These are phyloP conservation scores for Marasmarcha lunaedactyla DNA, from an alignment of 2,888 invertebrate genomes.

Conservation along the genomic window DNA sequence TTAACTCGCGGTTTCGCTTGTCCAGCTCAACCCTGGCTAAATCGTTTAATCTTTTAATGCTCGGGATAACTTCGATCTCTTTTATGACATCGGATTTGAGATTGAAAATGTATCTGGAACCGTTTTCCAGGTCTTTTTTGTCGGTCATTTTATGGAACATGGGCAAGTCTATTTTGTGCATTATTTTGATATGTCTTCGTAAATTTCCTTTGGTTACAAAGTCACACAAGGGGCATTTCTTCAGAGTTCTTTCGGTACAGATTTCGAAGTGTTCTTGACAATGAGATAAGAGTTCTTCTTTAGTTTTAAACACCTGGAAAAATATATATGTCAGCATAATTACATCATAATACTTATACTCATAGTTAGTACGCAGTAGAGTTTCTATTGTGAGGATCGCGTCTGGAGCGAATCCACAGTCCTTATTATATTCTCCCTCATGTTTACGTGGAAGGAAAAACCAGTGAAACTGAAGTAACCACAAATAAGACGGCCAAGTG, in stretches of 20 bases:
- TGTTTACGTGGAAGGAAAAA: neutral
- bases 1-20: conserved; percentile 24
- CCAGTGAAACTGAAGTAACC: too few species aligned
- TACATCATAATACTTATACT: neutral
- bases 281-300: conserved; percentile 32
- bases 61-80: conserved; percentile 42
- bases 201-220: conserved; percentile 28
- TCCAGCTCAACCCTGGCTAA: conserved; percentile 33
- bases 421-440: too few species aligned
- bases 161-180: conserved; percentile 27
- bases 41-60: conserved; percentile 38
- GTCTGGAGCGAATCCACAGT: too few species aligned
- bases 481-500: too few species aligned
- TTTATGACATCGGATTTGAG: conserved; percentile 18
- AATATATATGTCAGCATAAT: conserved; percentile 1
- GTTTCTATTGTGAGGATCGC: too few species aligned
- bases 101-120: conserved; percentile 29
- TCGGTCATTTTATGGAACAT: conserved; percentile 25
- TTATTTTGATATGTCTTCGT: conserved; percentile 23
- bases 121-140: conserved; percentile 18
- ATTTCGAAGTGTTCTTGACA: conserved; percentile 43
- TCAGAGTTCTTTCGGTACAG: conserved; percentile 32
- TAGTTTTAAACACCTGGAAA: conserved; percentile 43
- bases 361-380: neutral
- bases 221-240: conserved; percentile 45